These are phyloP conservation scores for Sphaerophoria rueppellii DNA, from an alignment of 2,888 invertebrate species.

Conservation along the genomic window DNA sequence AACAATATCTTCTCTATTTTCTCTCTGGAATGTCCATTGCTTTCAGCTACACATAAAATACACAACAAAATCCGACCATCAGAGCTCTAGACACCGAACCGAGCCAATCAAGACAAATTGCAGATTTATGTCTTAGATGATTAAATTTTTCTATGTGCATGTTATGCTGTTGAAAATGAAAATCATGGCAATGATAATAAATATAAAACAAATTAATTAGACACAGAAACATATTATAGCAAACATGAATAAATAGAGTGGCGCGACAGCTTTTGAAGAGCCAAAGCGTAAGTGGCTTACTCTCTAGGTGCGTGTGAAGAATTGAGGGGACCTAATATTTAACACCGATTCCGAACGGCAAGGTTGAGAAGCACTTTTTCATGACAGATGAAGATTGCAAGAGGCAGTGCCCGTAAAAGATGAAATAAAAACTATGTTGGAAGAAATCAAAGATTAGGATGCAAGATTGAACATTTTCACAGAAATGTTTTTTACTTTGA, in stretches of 20 bases:
- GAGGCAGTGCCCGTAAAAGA: too few species aligned
- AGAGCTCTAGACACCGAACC: too few species aligned
- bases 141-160: constrained; percentile 38
- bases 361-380: too few species aligned
- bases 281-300: too few species aligned
- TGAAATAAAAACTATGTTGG: too few species aligned
- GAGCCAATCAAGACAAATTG: constrained; percentile 13
- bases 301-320: too few species aligned
- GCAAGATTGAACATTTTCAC: constrained; percentile 7
- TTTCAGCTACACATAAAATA: not conserved
- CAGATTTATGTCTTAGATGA: constrained; percentile 44
- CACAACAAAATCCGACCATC: not conserved
- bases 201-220: constrained; percentile 38
- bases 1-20: constrained; percentile 19
- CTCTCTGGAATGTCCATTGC: not conserved
- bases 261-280: too few species aligned
- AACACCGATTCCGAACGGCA: too few species aligned
- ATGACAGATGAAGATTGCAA: too few species aligned
- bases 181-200: constrained; percentile 21
- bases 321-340: too few species aligned
- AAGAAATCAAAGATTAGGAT: constrained; percentile 38
- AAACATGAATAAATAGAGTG: constrained; percentile 33
- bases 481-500: not conserved
- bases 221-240: constrained; percentile 18
- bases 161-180: constrained; percentile 26